Conservation (phyloP, 2,797 vertebrate genomes). For the Scolopax bukidnonensis region DNA sequence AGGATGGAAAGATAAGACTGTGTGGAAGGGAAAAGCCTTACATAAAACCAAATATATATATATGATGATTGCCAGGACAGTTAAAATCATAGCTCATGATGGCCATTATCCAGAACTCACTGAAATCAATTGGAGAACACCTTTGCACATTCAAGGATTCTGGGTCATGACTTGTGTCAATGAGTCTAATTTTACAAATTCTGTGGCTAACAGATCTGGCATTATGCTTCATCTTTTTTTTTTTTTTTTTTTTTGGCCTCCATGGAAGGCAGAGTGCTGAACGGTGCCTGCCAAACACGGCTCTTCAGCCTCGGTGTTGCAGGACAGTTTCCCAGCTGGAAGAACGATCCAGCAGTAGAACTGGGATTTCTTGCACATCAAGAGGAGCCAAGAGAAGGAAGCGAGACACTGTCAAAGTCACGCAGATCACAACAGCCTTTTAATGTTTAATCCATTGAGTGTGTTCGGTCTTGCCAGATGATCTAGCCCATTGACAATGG, state of each 20-base stretch:
- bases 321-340: background rate
- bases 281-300: background rate
- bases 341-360: background rate
- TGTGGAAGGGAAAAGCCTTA: background rate
- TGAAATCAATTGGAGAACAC: background rate
- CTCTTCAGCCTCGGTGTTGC: background rate
- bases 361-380: background rate
- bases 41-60: background rate
- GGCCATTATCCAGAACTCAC: background rate
- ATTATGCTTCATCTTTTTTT: background rate
- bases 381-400: slow-evolving; percentile 22
- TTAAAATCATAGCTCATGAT: background rate
- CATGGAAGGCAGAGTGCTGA: background rate
- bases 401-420: slow-evolving; percentile 21
- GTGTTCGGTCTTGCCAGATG: slow-evolving; percentile 38
- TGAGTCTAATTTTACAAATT: background rate
- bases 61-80: background rate
- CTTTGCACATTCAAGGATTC: background rate
- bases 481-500: slow-evolving; percentile 42
- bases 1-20: background rate
- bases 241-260: background rate
- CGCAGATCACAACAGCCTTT: slow-evolving; percentile 26
- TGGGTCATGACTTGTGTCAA: background rate
- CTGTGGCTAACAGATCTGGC: background rate
- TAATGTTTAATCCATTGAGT: slow-evolving; percentile 39